phyloP scores from a whole-genome alignment of 2,797 vertebrate genomes.

The Tokudaia muenninki region DNA sequence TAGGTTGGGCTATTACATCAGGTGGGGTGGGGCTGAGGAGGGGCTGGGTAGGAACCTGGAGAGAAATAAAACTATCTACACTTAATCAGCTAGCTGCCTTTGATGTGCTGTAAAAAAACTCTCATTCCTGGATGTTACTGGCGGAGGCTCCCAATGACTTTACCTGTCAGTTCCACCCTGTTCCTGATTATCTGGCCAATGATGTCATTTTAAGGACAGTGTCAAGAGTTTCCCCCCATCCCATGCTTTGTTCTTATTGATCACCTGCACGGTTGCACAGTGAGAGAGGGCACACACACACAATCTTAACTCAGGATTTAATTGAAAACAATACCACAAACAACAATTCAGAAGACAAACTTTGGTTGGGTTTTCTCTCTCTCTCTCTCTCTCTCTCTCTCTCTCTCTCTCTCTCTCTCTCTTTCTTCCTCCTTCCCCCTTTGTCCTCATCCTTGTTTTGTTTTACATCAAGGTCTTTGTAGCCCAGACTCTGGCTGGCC shows the following conservation, averaged over 20 bases:
- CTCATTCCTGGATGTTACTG: neutral
- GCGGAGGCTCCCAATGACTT: neutral
- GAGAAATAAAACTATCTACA: neutral
- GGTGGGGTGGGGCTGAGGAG: no score
- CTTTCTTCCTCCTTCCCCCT: no score
- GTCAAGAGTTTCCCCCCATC: neutral
- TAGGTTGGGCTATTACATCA: neutral
- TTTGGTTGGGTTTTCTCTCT: neutral
- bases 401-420: no score
- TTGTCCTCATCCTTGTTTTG: neutral
- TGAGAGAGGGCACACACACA: neutral
- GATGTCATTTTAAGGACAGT: conserved; percentile 9
- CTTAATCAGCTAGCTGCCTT: conserved; percentile 32
- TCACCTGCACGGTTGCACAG: neutral
- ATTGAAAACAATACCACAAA: conserved; percentile 23
- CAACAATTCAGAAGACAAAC: neutral
- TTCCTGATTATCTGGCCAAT: conserved; percentile 54
- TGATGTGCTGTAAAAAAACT: conserved; percentile 33
- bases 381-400: neutral
- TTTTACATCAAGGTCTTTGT: neutral
- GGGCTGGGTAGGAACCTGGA: no score
- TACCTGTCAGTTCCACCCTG: neutral
- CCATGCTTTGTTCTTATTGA: conserved; percentile 20
- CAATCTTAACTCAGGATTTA: neutral
- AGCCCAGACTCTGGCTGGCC: neutral